Base-by-base conservation (phyloP, 2,888 invertebrate genomes). In the Temnothorax unifasciatus region DNA sequence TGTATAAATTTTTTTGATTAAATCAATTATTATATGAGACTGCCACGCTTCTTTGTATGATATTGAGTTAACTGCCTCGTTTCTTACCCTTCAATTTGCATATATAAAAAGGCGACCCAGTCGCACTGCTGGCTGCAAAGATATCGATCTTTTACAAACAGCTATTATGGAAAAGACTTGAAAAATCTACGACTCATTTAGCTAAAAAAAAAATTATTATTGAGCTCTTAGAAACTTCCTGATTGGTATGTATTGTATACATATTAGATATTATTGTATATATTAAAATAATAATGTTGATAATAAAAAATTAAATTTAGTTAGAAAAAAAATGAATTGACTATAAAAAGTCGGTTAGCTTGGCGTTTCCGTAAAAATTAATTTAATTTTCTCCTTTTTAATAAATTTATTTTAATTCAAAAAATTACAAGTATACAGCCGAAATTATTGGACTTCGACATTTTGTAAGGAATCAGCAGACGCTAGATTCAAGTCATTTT, bases 101-200 rank as follows among this genome's bases (percentile, higher is more conserved):
- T 61, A n/a, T 34, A 61, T 64, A 64, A 64, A 64, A 64, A 64
- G 41, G 41, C 64, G 41, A 64, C 41, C 1, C 21, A 21, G 21
- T 25, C 21, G 21, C 41, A 41, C 41, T 64, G 34, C 15, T 25
- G 5, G 21, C 41, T 8, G 34, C 41, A 41, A 21, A 64, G 21
- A 64, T 64, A 64, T 64, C 41, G 64, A 64, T 64, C 41, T 64
- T 41, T 41, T 25, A 15, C 64, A 66, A 66, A 66, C 5, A 66
- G 15, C 34, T 15, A 21, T 64, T 64, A 64, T 64, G 5, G 8
- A 41, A 64, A 64, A 41, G 41, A 64, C 15, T 41, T 21, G 21
- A 64, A 64, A 64, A 61, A 34, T 34, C 13, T 54, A 54, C 25
- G 34, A 41, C 13, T 64, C 6, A 8, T 2, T 64, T 64, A 8